These are phyloP conservation scores for Nothoprocta perdicaria DNA, from an alignment of 2,113 vertebrate species.

Conservation along the genomic window DNA sequence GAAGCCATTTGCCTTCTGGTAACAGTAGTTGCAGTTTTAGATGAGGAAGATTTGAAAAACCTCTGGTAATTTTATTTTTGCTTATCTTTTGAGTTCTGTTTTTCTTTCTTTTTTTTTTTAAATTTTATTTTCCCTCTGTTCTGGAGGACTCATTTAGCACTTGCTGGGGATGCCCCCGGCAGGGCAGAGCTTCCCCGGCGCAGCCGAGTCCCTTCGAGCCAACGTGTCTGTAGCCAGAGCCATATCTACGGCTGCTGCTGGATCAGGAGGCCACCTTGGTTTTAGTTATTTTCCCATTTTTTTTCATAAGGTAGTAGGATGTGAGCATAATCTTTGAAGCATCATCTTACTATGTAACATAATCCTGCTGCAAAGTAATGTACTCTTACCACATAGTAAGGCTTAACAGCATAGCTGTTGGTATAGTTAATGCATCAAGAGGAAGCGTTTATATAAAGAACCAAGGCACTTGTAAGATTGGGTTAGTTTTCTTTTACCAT, in stretches of 20 bases:
- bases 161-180: not conserved
- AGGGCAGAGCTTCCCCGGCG: accelerated
- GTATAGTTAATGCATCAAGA: not conserved
- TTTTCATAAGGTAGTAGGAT: not conserved
- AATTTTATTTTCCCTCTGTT: not conserved
- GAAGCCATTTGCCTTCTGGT: not conserved
- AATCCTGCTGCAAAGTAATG: no score
- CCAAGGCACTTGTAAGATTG: not conserved
- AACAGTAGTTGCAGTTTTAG: not conserved
- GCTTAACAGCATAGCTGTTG: accelerated
- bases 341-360: no score
- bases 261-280: not conserved
- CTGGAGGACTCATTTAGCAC: not conserved
- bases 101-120: not conserved
- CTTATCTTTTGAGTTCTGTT: not conserved
- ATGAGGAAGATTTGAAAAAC: not conserved
- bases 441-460: not conserved
- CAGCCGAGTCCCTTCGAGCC: not conserved
- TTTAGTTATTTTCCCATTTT: accelerated
- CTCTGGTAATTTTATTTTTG: not conserved
- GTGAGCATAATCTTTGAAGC: not conserved
- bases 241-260: not conserved
- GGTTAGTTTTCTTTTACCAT: not conserved
- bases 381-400: not conserved
- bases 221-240: not conserved